Evolutionary conservation across 2,888 invertebrate genomes (phyloP).

Genomic region (Diplolepis rosae): DNA sequence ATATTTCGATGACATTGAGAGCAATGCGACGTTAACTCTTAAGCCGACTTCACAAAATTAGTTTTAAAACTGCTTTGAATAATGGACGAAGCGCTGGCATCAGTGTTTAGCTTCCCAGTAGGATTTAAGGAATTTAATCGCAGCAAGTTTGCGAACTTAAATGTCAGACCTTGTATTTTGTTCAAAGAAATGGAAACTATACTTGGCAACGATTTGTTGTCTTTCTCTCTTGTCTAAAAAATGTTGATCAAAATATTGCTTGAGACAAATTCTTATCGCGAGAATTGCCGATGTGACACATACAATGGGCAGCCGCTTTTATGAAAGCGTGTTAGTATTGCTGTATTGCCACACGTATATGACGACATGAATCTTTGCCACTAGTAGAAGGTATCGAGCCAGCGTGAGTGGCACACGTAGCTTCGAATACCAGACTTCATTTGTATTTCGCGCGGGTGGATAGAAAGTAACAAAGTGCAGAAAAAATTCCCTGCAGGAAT

Average conservation of each 20-base stretch:
- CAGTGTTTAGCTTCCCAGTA: background rate
- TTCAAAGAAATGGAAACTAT: background rate
- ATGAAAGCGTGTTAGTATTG: background rate
- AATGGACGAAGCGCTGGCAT: no score
- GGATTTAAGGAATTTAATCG: background rate
- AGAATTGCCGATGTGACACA: constrained; percentile 4
- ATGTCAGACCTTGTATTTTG: background rate
- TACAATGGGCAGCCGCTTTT: constrained; percentile 4
- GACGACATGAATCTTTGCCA: constrained; percentile 21
- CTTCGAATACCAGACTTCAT: constrained; percentile 7
- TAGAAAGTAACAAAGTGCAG: constrained; percentile 19
- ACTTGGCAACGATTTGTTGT: no score
- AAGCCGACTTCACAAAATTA: no score
- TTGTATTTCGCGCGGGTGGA: background rate
- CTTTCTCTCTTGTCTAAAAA: background rate
- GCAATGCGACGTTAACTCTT: no score
- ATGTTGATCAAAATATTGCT: background rate
- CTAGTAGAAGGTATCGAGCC: constrained; percentile 37
- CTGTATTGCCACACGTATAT: constrained; percentile 4
- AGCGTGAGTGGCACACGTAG: constrained; percentile 35
- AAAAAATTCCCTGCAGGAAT: background rate
- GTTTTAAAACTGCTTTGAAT: no score
- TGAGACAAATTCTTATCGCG: constrained; percentile 2
- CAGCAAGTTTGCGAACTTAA: background rate
- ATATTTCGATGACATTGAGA: no score